Evolutionary conservation across 2,113 vertebrate species (phyloP), one percentile per base, ranked within the genome.

Genomic region (Taurulus bubalis): DNA sequence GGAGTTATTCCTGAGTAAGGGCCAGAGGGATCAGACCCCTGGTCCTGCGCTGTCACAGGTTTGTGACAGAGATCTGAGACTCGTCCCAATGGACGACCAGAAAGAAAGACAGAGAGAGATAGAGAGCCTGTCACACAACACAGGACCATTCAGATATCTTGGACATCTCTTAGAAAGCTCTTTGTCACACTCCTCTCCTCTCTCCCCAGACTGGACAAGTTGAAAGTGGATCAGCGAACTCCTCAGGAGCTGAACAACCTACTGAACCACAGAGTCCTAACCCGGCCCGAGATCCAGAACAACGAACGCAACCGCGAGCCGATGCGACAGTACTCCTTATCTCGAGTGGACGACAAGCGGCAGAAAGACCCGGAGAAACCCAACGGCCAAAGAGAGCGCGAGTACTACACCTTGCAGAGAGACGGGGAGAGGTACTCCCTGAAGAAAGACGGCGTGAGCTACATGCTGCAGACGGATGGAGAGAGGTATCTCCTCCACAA

Each of bases 221-320:
- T 92, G 94, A 98, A 95, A 92, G 90, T 71, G 66, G 94, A 93
- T 51, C 95, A 91, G 68, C 94, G 63, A 24, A 73, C 59, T 1
- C 84, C 93, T 60, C 95, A 95, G 86, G 97, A 98, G 86, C 74
- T 93, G 69, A 99, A 98, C 91, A 97, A 96, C 80, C 77, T 98
- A 80, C 87, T 96, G 85, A 98, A 98, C 89, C 98, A 97, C 76
- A 91, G 95, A 82, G 92, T 90, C 28, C 69, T 98, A 22, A 97
- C 97, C 73, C 96, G 94, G 36, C 97, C 98, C 0, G 98, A 99
- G 92, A 89, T 93, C 80, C 97, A 97, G 22, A 97, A 98, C 90
- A 97, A 98, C 47, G 97, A 98, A 73, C 96, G 92, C 34, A 98
- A 97, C 91, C 96, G 92, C 3, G 97, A 97, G 55, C 92, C 90